A percentile compares a stretch with the other conserved stretches of the same genome.
phyloP scores from a whole-genome alignment of 2,888 invertebrate species.

The Chrysina gloriosa region DNA sequence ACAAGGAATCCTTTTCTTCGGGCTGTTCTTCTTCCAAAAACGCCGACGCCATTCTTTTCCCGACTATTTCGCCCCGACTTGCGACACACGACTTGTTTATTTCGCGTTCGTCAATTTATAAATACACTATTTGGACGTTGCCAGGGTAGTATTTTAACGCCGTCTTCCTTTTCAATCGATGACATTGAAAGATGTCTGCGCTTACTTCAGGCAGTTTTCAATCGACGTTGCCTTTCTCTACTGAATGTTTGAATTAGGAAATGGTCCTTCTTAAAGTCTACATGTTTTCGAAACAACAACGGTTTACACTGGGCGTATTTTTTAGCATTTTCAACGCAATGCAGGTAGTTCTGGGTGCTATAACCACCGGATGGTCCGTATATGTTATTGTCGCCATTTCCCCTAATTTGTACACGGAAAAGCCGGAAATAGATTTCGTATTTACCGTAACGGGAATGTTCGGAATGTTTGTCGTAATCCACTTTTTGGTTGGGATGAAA shows the following conservation, averaged over 20 bases:
- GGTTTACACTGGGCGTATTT: slow-evolving; percentile 53
- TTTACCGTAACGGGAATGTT: slow-evolving; percentile 61
- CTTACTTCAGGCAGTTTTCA: neutral
- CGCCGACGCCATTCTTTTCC: slow-evolving; percentile 11
- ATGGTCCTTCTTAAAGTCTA: slow-evolving; percentile 38
- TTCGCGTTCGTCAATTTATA: neutral
- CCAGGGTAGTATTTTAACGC: slow-evolving; percentile 4
- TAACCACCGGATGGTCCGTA: slow-evolving; percentile 57
- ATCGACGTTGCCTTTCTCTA: neutral
- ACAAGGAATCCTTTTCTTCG: slow-evolving; percentile 59
- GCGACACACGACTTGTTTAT: neutral
- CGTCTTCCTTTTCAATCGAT: slow-evolving; percentile 4
- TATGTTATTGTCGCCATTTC: slow-evolving; percentile 59
- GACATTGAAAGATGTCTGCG: slow-evolving; percentile 11
- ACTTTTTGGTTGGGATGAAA: slow-evolving; percentile 61
- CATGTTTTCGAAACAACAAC: slow-evolving; percentile 51
- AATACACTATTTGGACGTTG: slow-evolving; percentile 16
- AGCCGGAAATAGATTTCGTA: slow-evolving; percentile 61
- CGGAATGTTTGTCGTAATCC: slow-evolving; percentile 60
- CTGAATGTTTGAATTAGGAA: neutral
- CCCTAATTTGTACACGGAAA: slow-evolving; percentile 61
- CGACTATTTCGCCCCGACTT: neutral
- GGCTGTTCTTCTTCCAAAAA: slow-evolving; percentile 23
- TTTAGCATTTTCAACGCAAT: slow-evolving; percentile 57
- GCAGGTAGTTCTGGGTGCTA: slow-evolving; percentile 58